These are phyloP conservation scores for Metopolophium dirhodum DNA, from an alignment of 1,140 invertebrate species.

Conservation along the genomic window DNA sequence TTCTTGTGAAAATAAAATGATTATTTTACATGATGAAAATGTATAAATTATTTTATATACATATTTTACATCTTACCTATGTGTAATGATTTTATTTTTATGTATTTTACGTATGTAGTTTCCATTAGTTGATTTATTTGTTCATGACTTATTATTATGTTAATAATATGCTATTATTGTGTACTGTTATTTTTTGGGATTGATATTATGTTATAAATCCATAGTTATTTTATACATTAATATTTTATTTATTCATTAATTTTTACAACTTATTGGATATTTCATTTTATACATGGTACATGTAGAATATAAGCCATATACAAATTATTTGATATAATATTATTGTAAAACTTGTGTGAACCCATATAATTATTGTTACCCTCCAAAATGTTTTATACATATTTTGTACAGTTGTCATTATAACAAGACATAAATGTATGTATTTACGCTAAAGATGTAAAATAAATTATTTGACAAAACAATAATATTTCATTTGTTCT, in stretches of 20 bases:
- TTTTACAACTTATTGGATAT: neutral
- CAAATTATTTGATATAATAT: slow-evolving; percentile 14
- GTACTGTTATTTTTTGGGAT: slow-evolving; percentile 1
- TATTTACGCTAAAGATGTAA: neutral
- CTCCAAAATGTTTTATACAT: neutral
- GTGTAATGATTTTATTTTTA: neutral
- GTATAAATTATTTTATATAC: neutral
- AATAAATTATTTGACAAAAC: slow-evolving; percentile 6
- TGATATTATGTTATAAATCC: neutral
- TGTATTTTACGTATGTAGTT: neutral
- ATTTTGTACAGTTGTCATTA: neutral
- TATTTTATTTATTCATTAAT: slow-evolving; percentile 22
- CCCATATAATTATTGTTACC: slow-evolving; percentile 29
- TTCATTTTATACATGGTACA: neutral
- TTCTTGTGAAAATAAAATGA: slow-evolving; percentile 56
- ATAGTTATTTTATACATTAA: slow-evolving; percentile 31
- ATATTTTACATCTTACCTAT: neutral
- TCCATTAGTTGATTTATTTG: neutral
- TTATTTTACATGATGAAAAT: slow-evolving; percentile 52
- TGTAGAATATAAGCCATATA: neutral
- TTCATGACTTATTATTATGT: slow-evolving; percentile 9
- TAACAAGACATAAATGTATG: neutral
- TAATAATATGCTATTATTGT: neutral
- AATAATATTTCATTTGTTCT: neutral
- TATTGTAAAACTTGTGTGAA: neutral